phyloP scores from a whole-genome alignment of 2,888 invertebrate genomes.

The Hoplodrina blanda region DNA sequence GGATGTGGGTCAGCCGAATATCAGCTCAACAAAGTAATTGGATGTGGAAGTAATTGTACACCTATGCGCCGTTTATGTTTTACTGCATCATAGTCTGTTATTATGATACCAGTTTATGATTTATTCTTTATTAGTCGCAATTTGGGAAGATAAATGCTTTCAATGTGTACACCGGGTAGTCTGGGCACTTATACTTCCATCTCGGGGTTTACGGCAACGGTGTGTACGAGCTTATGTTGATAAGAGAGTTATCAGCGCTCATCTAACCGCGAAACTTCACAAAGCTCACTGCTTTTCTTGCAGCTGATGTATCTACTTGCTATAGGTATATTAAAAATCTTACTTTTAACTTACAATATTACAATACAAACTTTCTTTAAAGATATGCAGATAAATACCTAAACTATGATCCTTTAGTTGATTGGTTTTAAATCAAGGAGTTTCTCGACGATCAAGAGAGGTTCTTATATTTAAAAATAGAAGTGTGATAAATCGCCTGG shows the following conservation, averaged over 20 bases:
- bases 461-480: background rate
- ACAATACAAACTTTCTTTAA: slow-evolving; percentile 15
- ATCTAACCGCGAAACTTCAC: background rate
- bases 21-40: slow-evolving; percentile 79
- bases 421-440: background rate
- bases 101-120: slow-evolving; percentile 80
- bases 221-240: slow-evolving; percentile 24
- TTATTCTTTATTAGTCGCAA: slow-evolving; percentile 83
- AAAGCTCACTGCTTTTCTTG: background rate
- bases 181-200: slow-evolving; percentile 38
- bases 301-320: background rate
- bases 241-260: slow-evolving; percentile 15
- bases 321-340: background rate
- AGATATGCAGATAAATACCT: background rate
- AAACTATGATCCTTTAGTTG: background rate
- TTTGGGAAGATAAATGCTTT: slow-evolving; percentile 80
- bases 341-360: background rate
- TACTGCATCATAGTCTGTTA: slow-evolving; percentile 78
- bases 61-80: slow-evolving; percentile 81
- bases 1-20: slow-evolving; percentile 83
- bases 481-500: background rate
- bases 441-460: slow-evolving; percentile 1
- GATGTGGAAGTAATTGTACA: slow-evolving; percentile 82
- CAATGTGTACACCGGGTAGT: slow-evolving; percentile 55
- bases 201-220: slow-evolving; percentile 19